Percentiles rank a stretch among this genome's conserved stretches.
These are phyloP conservation scores for Hormaphis cornu DNA, from an alignment of 1,140 invertebrate species.

Conservation along the genomic window DNA sequence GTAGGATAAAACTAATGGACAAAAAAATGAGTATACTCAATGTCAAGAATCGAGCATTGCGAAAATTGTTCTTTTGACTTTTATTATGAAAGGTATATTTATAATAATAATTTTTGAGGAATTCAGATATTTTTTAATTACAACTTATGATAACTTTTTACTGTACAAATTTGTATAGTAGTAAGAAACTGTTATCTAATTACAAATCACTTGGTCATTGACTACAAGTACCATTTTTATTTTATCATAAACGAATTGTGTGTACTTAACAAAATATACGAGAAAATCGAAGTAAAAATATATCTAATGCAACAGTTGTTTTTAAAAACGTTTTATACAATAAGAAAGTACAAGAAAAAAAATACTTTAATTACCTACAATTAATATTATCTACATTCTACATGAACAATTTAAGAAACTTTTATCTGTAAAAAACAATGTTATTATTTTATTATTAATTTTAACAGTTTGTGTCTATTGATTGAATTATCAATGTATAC, in stretches of 20 bases:
- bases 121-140: too few relatives aligned
- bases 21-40: too few relatives aligned
- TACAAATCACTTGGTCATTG: conserved; percentile 19
- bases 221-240: neutral
- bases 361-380: conserved; percentile 14
- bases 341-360: neutral
- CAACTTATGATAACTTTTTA: too few relatives aligned
- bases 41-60: too few relatives aligned
- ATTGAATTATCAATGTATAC: neutral
- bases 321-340: conserved; percentile 7
- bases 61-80: too few relatives aligned
- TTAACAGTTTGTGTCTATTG: neutral
- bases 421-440: conserved; percentile 11
- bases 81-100: too few relatives aligned
- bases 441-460: conserved; percentile 18
- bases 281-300: conserved; percentile 8
- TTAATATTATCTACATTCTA: conserved; percentile 12
- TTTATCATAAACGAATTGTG: neutral
- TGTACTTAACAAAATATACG: too few relatives aligned
- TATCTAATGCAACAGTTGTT: conserved; percentile 3
- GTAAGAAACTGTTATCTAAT: conserved; percentile 23
- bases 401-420: conserved; percentile 5
- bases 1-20: too few relatives aligned
- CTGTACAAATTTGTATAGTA: conserved; percentile 2
- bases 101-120: too few relatives aligned